Base-by-base conservation (phyloP, 2,113 vertebrate species). In the Elephantulus edwardii region DNA sequence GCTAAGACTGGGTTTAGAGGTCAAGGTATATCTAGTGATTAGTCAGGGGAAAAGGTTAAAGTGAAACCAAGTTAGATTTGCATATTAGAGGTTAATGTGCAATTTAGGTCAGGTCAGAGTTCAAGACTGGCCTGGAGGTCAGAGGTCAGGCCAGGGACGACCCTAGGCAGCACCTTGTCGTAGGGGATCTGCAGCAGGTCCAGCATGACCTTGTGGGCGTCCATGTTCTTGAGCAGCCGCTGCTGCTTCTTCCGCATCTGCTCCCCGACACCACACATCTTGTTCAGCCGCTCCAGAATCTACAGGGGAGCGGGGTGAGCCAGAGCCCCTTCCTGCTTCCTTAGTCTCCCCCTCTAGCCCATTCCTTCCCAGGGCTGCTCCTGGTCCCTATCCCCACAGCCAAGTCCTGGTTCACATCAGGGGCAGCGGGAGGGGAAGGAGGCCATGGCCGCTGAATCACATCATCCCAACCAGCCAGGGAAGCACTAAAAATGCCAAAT, bases 141-240 rank as follows among this genome's bases (percentile, higher is more conserved):
- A 10, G 2, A 26, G 54, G 68, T 52, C 74, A 62, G 60, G 60
- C 26, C 10, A 8, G 20, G 44, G n/a, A 24, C 33, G 68, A 88
- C 91, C 35, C 9, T 11, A 17, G 35, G 20, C n/a, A 74, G 2
- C 88, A 99, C 99, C 98, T 99, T 98, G 97, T 99, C 99, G 0
- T 99, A 99, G 17, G 99, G 98, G 72, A 99, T 98, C 97, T 99
- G 99, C 95, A 99, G 97, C 90, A 99, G 98, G 95, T 99, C 99
- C 97, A 99, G 96, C 99, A 99, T 99, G 96, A 99, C 99, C 96
- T 99, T 99, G 97, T 99, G 99, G 82, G 99, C 99, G 0, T 99
- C 99, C 99, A 99, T 99, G 97, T 99, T 99, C 97, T 99, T 99
- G 93, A 99, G 91, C 48, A 99, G 95, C 79, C 99, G 97, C 96